Base-by-base conservation (phyloP, 1,140 invertebrate species). In the Hestina assimilis region DNA sequence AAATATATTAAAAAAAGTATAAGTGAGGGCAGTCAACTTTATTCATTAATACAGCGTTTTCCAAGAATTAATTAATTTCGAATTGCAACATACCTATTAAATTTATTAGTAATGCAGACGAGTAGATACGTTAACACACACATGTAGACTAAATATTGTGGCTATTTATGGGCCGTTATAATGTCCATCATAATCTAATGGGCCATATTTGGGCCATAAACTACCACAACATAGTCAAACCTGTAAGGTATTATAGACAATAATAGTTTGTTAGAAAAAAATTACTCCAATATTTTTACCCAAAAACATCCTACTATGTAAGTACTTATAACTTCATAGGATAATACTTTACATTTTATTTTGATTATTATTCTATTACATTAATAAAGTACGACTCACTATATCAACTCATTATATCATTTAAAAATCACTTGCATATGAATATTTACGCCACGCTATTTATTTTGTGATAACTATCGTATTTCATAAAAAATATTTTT, bases 111-210 rank as follows among this genome's bases (percentile, higher is more conserved):
- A n/a, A n/a, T n/a, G 35, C 29, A 15, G 55, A 46, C 55, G 53
- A 17, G 56, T 38, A 19, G 45, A 57, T 48, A 41, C n/a, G 8
- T 57, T 60, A 67, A 60, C 53, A 59, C 52, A 31, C 38, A 35
- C 28, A 62, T 59, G 58, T 55, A 60, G 59, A n/a, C n/a, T 55
- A 66, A 66, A 69, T 69, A 61, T 66, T 69, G 53, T 69, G 55
- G 60, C 45, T 56, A 42, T 51, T 40, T 46, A 26, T 59, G 29
- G 17, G 15, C 29, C 28, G 41, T 48, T 58, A 65, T 33, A 53
- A 19, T 38, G 8, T 20, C 3, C 33, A 38, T 19, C 9, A 7
- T 1, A 17, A 9, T n/a, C 33, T 17, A n/a, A 28, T 28, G 24
- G 29, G 19, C 14, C 38, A 41, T 48, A 56, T 23, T 38, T 63